Evolutionary conservation across 2,797 vertebrate genomes (phyloP).

Genomic region (Tolypeutes matacus): DNA sequence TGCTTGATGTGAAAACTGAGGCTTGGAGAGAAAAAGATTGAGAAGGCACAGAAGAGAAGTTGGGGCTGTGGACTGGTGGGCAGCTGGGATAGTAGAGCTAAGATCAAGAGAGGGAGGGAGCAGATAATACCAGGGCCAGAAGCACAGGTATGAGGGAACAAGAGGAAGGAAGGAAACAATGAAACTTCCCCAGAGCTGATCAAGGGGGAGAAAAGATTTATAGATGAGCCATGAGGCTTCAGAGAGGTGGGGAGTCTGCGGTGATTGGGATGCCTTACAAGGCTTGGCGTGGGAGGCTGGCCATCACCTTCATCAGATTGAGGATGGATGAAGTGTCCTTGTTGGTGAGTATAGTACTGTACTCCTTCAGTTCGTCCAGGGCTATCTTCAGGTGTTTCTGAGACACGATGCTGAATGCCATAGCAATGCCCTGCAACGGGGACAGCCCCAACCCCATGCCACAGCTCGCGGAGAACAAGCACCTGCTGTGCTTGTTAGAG

Average conservation of each 20-base stretch:
- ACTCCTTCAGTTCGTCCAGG: background rate
- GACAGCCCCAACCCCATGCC: background rate
- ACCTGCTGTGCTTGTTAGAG: background rate
- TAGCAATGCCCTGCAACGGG: constrained; percentile 59
- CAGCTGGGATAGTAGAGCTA: background rate
- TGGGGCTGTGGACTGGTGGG: background rate
- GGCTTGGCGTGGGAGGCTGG: background rate
- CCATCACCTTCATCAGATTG: constrained; percentile 1
- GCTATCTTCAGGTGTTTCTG: background rate
- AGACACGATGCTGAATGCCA: background rate
- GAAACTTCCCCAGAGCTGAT: background rate
- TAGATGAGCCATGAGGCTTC: background rate
- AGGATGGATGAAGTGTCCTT: background rate
- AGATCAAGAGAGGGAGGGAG: too few species aligned
- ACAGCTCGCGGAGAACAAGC: background rate
- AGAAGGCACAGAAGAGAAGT: background rate
- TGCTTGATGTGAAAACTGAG: background rate
- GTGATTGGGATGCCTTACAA: background rate
- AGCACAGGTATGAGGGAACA: background rate
- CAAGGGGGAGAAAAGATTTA: background rate
- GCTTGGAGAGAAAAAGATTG: background rate
- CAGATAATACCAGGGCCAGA: background rate
- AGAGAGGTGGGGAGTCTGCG: background rate
- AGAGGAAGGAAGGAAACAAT: background rate
- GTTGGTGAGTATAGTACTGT: background rate